Conservation (phyloP, 1,140 invertebrate species). For the Bacillus rossius region DNA sequence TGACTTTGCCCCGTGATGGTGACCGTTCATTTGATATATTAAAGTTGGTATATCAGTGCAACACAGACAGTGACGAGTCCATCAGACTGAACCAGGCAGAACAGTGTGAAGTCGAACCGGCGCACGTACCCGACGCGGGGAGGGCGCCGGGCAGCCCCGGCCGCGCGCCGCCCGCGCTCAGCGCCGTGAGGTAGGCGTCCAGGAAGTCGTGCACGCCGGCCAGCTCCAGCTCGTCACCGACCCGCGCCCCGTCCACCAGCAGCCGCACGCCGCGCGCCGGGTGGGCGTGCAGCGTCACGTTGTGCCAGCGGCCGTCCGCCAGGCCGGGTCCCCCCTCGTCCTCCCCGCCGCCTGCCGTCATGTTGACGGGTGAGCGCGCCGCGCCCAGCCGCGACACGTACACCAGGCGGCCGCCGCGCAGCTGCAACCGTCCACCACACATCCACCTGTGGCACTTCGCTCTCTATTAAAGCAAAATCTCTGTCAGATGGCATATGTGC, state of each 20-base stretch:
- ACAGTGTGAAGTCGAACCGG: too few relatives aligned
- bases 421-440: too few relatives aligned
- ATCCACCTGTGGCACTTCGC: too few relatives aligned
- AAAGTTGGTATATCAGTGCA: too few relatives aligned
- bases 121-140: too few relatives aligned
- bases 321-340: conserved; percentile 19
- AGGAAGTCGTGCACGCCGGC: conserved; percentile 85
- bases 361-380: conserved; percentile 58
- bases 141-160: neutral
- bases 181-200: conserved; percentile 77
- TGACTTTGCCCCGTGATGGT: too few relatives aligned
- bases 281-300: conserved; percentile 63
- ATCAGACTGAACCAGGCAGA: too few relatives aligned
- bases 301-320: conserved; percentile 82
- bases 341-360: conserved; percentile 53
- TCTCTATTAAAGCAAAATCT: too few relatives aligned
- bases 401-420: conserved; percentile 58
- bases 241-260: conserved; percentile 58
- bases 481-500: too few relatives aligned
- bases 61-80: too few relatives aligned
- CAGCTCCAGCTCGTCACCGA: conserved; percentile 78
- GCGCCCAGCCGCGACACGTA: conserved; percentile 71
- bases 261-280: conserved; percentile 59
- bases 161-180: conserved; percentile 69
- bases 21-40: too few relatives aligned